These are phyloP conservation scores for Oryctes rhinoceros DNA, from an alignment of 1,140 invertebrate genomes.

Conservation along the genomic window DNA sequence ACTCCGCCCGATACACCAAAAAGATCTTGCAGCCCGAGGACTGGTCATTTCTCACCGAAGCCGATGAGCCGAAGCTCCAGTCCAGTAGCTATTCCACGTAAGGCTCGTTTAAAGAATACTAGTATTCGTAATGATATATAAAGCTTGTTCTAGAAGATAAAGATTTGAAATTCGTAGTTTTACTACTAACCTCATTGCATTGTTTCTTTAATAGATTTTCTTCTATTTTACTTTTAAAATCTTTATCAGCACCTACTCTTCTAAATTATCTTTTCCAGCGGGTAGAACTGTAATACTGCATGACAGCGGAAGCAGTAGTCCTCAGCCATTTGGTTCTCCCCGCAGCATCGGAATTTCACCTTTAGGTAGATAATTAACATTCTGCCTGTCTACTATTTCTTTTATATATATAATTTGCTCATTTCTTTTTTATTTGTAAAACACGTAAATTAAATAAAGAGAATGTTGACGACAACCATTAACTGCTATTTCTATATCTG, in stretches of 20 bases:
- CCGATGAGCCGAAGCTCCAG: conserved; percentile 68
- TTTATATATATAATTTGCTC: conserved; percentile 2
- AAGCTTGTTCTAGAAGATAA: no score
- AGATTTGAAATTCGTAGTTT: no score
- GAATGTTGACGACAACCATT: no score
- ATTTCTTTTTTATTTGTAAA: conserved; percentile 3
- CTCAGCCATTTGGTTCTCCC: conserved; percentile 65
- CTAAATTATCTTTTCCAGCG: conserved; percentile 38
- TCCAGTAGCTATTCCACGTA: conserved; percentile 67
- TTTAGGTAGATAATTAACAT: conserved; percentile 58
- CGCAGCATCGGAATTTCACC: conserved; percentile 68
- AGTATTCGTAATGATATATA: no score
- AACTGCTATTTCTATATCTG: no score
- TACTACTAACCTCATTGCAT: background rate
- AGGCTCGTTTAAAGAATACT: conserved; percentile 22
- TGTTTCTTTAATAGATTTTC: background rate
- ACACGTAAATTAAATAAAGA: background rate
- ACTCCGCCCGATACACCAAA: conserved; percentile 78
- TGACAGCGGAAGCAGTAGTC: conserved; percentile 66
- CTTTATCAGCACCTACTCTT: conserved; percentile 9
- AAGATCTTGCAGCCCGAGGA: conserved; percentile 66
- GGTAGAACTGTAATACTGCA: conserved; percentile 47
- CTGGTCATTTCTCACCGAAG: conserved; percentile 61
- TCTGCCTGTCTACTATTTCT: conserved; percentile 13
- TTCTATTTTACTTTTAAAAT: conserved; percentile 38